Base-by-base conservation (phyloP, 1,140 invertebrate species). In the Anoplophora glabripennis region DNA sequence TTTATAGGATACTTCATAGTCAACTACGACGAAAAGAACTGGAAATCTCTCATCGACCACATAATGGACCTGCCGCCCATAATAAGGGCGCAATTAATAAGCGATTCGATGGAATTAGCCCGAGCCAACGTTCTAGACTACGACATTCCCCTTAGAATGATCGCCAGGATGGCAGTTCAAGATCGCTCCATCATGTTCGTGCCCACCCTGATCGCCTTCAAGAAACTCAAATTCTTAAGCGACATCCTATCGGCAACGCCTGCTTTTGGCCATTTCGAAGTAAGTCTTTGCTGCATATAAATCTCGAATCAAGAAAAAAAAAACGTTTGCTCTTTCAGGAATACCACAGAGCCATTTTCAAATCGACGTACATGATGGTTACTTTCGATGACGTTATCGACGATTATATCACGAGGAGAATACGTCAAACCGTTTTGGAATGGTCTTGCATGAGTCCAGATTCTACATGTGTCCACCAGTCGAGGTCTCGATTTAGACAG, bases 21-120 rank as follows among this genome's bases (percentile, higher is more conserved):
- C 0, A 91, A 90, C 73, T 92, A 92, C 66, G 86, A 90, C 56
- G 64, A 78, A 37, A 63, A 70, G 1, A 87, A 87, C 66, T 92
- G 89, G 89, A 67, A 77, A 28, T 68, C 79, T 0, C 72, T 92
- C 0, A 81, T 80, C n/a, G 64, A 78, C 5, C 79, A 83, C 28
- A 76, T 87, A 0, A 80, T 79, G 41, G 68, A 68, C 0, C 47
- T 77, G 9, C 76, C 79, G 0, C 75, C 83, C 0, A 75, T 88
- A 1, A 88, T 88, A 41, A 79, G 89, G 51, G 91, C 89, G 0
- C 88, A 92, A 67, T 71, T 95, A 0, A 81, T 96, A 8, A 89
- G 93, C 66, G 92, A 96, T 76, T 82, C 89, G 1, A 85, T 93
- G 68, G 87, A 88, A 70, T 76, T 94, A 41, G 88, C 86, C 0